Evolutionary conservation across 2,888 invertebrate species (phyloP), one percentile per base, ranked within the genome.

Genomic region (Ophonus ardosiacus): DNA sequence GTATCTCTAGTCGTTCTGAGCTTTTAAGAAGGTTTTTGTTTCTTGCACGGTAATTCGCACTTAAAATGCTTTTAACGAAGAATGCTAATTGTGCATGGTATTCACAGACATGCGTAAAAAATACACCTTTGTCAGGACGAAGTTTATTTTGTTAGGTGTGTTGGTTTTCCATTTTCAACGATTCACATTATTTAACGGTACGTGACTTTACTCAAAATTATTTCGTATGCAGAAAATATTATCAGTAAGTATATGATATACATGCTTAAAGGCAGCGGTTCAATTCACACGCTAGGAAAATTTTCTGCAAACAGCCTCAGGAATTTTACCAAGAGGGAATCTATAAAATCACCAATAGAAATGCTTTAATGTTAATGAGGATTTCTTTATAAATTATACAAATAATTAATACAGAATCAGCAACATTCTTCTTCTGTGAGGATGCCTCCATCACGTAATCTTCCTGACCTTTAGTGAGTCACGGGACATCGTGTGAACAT

Each of bases 51-150:
- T 51, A 51, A 68, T 38, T 68, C 38, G 24, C 38, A 38, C 68
- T 68, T 68, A 68, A 68, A 31, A 68, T 68, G 68, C 68, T 68
- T 68, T 68, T 68, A 68, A 68, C n/a, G 38, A 24, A 68, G 68
- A 63, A 68, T 68, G 68, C 68, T 68, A 68, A 68, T 68, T 68
- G 31, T 5, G 24, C 13, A n/a, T 68, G n/a, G 68, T 68, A 68
- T 68, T 68, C 68, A 38, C 31, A 31, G 38, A 68, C 68, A 68
- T n/a, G 68, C 68, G 68, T 68, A 68, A 68, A 61, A 68, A 68
- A 68, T 68, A 13, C 43, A 51, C 13, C 43, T 51, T 51, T 51
- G 43, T 51, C 43, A 2, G 3, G 2, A 10, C 1, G 8, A 51
- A 51, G 43, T 51, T 51, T 51, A 51, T 51, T 51, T 51, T 51